These are phyloP conservation scores for Polyergus mexicanus DNA, from an alignment of 1,140 invertebrate genomes.

Conservation along the genomic window DNA sequence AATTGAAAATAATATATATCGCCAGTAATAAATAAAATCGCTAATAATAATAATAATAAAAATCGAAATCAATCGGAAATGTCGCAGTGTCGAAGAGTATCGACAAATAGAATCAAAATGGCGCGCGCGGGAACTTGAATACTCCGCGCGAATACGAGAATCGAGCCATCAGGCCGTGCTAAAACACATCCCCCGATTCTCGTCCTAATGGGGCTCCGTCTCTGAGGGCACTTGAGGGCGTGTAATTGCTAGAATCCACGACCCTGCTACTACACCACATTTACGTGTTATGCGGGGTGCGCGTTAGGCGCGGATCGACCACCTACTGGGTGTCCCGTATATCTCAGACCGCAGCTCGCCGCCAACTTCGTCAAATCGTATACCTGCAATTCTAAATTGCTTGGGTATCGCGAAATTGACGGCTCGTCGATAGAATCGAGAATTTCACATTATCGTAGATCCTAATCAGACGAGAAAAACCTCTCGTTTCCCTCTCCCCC, in stretches of 20 bases:
- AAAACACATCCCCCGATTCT: constrained; percentile 81
- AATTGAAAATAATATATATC: no score
- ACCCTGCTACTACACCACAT: constrained; percentile 84
- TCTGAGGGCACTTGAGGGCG: constrained; percentile 83
- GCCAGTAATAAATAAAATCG: no score
- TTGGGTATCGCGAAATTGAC: constrained; percentile 45
- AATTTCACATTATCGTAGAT: not conserved
- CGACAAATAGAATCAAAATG: constrained; percentile 33
- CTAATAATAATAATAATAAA: not conserved
- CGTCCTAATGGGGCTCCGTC: constrained; percentile 85
- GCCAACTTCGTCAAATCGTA: constrained; percentile 53
- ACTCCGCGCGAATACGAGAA: constrained; percentile 77
- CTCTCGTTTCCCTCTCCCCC: no score
- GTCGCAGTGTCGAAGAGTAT: not conserved
- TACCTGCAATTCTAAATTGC: constrained; percentile 53
- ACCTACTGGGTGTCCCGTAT: constrained; percentile 80
- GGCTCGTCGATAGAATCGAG: constrained; percentile 3
- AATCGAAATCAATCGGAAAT: not conserved
- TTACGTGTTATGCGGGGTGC: constrained; percentile 80
- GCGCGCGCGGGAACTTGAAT: constrained; percentile 27
- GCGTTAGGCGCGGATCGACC: constrained; percentile 74
- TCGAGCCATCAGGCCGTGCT: constrained; percentile 74
- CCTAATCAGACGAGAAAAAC: not conserved
- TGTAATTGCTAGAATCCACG: constrained; percentile 87
- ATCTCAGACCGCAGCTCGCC: constrained; percentile 53